A percentile compares a stretch with the other conserved stretches of the same genome.
These are phyloP conservation scores for Cranoglanis bouderius DNA, from an alignment of 2,113 vertebrate genomes.

Conservation along the genomic window DNA sequence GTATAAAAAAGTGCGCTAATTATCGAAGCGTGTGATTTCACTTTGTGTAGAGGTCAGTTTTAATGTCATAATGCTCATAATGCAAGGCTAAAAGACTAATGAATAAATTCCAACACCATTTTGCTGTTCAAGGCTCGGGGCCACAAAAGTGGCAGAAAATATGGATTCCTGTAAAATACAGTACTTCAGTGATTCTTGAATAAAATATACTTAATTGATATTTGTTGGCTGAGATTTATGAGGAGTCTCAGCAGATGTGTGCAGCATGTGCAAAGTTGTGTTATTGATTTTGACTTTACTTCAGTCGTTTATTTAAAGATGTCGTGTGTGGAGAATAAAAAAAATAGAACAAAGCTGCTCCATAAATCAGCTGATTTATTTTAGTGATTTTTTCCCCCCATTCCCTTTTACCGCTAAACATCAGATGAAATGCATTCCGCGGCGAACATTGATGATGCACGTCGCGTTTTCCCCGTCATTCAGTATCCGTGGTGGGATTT, in stretches of 20 bases:
- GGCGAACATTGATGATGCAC: background rate
- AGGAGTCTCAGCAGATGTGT: background rate
- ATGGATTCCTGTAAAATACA: conserved; percentile 14
- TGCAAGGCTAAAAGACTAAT: background rate
- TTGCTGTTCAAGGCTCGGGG: background rate
- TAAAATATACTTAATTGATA: conserved; percentile 33
- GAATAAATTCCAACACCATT: background rate
- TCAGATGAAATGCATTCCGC: conserved; percentile 16
- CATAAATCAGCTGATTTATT: conserved; percentile 16
- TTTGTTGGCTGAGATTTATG: conserved; percentile 31
- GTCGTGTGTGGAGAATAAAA: background rate
- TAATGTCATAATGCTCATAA: background rate
- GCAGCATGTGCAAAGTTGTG: background rate
- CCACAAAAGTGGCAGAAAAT: background rate
- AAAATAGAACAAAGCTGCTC: conserved; percentile 1
- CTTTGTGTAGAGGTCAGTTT: background rate
- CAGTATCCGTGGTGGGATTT: conserved; percentile 15
- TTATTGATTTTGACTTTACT: conserved; percentile 36
- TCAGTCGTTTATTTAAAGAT: conserved; percentile 41
- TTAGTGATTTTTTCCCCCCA: background rate
- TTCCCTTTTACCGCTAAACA: background rate
- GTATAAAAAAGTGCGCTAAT: background rate
- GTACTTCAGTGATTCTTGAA: conserved; percentile 23
- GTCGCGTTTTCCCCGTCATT: conserved; percentile 25
- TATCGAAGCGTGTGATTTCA: background rate